These are phyloP conservation scores for Chlamydotis undulata DNA, from an alignment of 2,113 vertebrate genomes.

Conservation along the genomic window DNA sequence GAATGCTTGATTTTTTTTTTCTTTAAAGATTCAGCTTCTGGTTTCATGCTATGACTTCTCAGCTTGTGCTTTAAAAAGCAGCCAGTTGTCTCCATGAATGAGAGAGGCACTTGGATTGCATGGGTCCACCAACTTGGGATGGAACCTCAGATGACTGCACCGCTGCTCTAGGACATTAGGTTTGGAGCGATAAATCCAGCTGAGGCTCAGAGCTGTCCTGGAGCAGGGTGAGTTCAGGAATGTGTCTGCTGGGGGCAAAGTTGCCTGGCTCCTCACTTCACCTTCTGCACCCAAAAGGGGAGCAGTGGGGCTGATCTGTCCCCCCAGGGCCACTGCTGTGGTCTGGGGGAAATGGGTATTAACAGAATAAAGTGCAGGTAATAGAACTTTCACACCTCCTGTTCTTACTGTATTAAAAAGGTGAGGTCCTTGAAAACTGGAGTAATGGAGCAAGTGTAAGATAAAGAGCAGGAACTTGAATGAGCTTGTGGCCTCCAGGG, in stretches of 20 bases:
- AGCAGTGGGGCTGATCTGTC: neutral
- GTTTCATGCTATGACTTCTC: neutral
- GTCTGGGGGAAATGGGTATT: neutral
- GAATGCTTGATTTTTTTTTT: neutral
- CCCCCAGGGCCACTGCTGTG: neutral
- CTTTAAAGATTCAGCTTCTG: neutral
- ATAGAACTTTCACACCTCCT: neutral
- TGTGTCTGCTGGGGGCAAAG: neutral
- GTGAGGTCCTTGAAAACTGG: neutral
- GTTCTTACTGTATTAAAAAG: neutral
- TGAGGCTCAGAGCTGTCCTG: neutral
- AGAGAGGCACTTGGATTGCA: neutral
- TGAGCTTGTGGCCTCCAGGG: neutral
- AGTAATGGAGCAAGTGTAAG: neutral
- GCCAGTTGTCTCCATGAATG: neutral
- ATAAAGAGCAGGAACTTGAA: neutral
- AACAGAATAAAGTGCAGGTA: neutral
- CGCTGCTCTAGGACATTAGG: neutral
- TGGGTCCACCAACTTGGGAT: neutral
- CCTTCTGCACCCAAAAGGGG: neutral
- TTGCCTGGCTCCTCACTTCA: rapidly evolving
- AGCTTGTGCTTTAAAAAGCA: neutral
- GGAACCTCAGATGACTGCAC: neutral
- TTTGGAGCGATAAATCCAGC: neutral
- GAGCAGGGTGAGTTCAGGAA: neutral